Evolutionary conservation across 2,888 invertebrate genomes (phyloP).

Genomic region (Arge pagana): DNA sequence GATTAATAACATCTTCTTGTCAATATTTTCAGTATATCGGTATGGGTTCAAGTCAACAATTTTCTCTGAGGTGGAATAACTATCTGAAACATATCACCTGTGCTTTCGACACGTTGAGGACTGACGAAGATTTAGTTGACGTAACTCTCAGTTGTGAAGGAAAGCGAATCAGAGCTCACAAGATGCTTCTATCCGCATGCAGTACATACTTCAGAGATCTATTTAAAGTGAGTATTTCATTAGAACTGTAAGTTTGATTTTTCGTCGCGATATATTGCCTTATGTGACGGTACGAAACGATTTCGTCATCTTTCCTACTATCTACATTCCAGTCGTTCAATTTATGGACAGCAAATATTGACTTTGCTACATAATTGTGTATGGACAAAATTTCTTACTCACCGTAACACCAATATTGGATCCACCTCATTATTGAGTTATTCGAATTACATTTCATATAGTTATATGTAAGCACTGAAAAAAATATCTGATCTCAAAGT

Average conservation of each 20-base stretch:
- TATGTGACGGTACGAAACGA: neutral
- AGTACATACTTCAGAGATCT: conserved; percentile 75
- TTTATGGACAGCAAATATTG: too few species aligned
- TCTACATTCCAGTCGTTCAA: too few species aligned
- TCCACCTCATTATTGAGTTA: too few species aligned
- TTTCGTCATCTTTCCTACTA: too few species aligned
- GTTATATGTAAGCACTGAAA: too few species aligned
- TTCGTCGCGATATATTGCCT: neutral
- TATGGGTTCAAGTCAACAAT: conserved; percentile 74
- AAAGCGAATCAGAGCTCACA: conserved; percentile 81
- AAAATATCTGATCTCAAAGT: too few species aligned
- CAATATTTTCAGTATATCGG: conserved; percentile 39
- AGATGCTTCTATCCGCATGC: conserved; percentile 83
- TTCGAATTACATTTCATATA: too few species aligned
- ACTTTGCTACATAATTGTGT: too few species aligned
- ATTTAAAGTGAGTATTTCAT: conserved; percentile 53
- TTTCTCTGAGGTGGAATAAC: conserved; percentile 86
- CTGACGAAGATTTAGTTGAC: conserved; percentile 71
- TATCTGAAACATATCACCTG: conserved; percentile 80
- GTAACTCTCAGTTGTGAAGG: conserved; percentile 87
- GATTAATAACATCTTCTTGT: too few species aligned
- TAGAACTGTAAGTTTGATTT: neutral
- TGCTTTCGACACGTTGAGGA: conserved; percentile 74
- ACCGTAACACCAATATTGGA: too few species aligned
- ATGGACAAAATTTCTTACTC: too few species aligned